Base-by-base conservation (phyloP, 1,140 invertebrate species). In the Stenopsyche tienmushanensis region DNA sequence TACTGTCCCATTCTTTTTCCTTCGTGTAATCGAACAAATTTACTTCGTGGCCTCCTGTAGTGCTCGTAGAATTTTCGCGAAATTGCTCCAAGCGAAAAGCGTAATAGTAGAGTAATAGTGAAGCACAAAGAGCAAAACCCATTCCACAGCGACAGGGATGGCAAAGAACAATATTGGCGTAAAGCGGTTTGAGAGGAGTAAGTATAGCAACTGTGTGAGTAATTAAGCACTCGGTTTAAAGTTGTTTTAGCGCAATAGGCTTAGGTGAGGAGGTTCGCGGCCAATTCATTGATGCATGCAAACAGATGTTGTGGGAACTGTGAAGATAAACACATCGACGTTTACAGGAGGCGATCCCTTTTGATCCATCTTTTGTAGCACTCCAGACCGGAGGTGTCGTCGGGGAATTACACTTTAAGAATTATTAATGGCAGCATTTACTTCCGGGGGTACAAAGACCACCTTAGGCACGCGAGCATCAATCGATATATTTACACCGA, bases 391-490 rank as follows among this genome's bases (percentile, higher is more conserved):
- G 8, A 25, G 52, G 23, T 55, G 62, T 64, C 62, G 42, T 55
- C 62, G 39, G 45, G 50, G 45, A 64, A 64, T 64, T 64, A 64
- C 62, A 41, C 62, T 26, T 24, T 64, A 64, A 64, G 62, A 64
- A 64, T 64, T 64, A 64, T 64, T 55, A 64, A 64, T 64, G 62
- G 39, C 49, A 41, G 23, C 34, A 44, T 50, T 49, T 64, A 25
- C 52, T 9, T 54, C 62, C 26, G 25, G 42, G 54, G 44, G 10
- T 18, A 20, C n/a, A 39, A 7, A 39, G 34, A 39, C 34, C 7
- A 39, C 7, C 34, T 39, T 39, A 39, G 7, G 7, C 7, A n/a
- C n/a, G n/a, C n/a, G 7, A 39, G 7, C 34, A 39, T n/a, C 7
- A 39, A n/a, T 39, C 34, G 34, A 8, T 39, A n/a, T n/a, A n/a